Base-by-base conservation (phyloP, 2,888 invertebrate genomes). In the Drosophila stalkeri region DNA sequence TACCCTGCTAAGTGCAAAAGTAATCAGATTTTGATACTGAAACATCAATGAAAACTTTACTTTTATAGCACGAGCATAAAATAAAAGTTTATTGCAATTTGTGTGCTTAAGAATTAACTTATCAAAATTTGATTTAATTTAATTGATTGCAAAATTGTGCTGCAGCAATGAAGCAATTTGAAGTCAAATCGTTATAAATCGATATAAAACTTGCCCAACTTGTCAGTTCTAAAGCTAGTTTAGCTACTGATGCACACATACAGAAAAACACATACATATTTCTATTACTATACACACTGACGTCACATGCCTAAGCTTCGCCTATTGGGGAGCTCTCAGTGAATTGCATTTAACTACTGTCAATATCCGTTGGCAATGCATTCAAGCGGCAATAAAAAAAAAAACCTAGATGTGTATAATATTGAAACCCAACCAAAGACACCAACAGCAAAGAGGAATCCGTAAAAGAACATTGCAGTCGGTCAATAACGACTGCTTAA, bases 321-420 rank as follows among this genome's bases (percentile, higher is more conserved):
- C 39, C 64, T 68, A 43, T 14, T 54, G 57, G 33, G 44, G 35
- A 12, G 56, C 52, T 18, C 46, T 37, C 55, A 44, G 27, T 35
- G 56, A 51, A 57, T 41, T 77, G 87, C 87, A 82, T 70, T 77
- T 31, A 63, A 49, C 57, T 66, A 64, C 61, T 70, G 83, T 59
- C 83, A 89, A 84, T 84, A 89, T 89, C 83, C 83, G 83, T 81
- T 77, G 72, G 70, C 81, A 51, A 79, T 84, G 87, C 89, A 86
- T 75, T 85, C 89, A 89, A 76, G 84, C 84, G 87, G 57, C 75
- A 89, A 80, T 39, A 80, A 66, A 72, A 59, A 44, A 79, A 66
- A 72, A 54, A 49, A 57, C 39, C 51, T 51, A 33, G 33, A 51
- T 33, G 18, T 33, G 12, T 51, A 18, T 51, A 63, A 44, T 23